These are phyloP conservation scores for Sebastes itinus DNA, from an alignment of 2,797 vertebrate genomes.

Conservation along the genomic window DNA sequence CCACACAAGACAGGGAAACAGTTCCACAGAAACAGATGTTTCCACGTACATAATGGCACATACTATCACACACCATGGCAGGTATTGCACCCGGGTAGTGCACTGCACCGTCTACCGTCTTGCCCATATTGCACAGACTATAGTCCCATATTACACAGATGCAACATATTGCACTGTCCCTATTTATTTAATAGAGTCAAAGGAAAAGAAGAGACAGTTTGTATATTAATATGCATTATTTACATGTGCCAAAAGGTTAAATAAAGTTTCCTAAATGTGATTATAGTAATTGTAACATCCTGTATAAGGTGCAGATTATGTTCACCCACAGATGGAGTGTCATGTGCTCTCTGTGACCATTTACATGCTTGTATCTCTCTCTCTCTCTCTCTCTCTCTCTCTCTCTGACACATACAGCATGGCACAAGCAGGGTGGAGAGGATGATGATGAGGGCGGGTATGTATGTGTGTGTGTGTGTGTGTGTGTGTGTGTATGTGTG, in stretches of 20 bases:
- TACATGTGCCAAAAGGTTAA: background rate
- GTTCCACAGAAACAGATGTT: too few relatives aligned
- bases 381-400: slow-evolving; percentile 15
- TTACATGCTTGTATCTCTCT: slow-evolving; percentile 27
- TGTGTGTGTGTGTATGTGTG: background rate
- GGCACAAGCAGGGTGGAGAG: slow-evolving; percentile 49
- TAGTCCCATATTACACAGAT: too few relatives aligned
- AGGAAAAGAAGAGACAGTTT: background rate
- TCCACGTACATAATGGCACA: too few relatives aligned
- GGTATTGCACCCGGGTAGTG: too few relatives aligned
- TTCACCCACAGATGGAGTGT: slow-evolving; percentile 65
- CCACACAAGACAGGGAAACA: too few relatives aligned
- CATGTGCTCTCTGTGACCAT: slow-evolving; percentile 66
- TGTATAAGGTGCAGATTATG: slow-evolving; percentile 41
- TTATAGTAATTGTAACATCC: background rate
- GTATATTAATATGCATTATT: background rate
- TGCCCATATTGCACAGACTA: too few relatives aligned
- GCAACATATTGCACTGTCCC: too few relatives aligned
- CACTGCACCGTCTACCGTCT: too few relatives aligned
- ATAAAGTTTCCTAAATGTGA: slow-evolving; percentile 1
- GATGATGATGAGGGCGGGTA: slow-evolving; percentile 13
- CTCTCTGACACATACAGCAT: slow-evolving; percentile 59
- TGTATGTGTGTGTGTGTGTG: background rate
- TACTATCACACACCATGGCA: too few relatives aligned
- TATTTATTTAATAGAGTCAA: background rate